These are phyloP conservation scores for Mycalesis mineus DNA, from an alignment of 2,888 invertebrate genomes.

Conservation along the genomic window DNA sequence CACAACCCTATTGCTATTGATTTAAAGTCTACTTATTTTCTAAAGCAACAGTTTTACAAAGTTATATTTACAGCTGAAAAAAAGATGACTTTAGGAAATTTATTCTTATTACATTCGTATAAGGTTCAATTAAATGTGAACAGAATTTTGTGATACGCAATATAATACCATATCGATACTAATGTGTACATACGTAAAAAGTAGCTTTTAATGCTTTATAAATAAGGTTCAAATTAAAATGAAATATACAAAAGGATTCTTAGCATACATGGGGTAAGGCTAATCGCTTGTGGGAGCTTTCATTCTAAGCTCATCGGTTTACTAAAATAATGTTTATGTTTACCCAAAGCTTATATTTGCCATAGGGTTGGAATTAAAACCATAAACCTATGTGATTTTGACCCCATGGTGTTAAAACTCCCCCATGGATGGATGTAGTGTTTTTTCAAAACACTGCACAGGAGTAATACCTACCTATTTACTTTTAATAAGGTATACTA, in stretches of 20 bases:
- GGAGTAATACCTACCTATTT: neutral
- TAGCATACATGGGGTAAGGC: conserved; percentile 41
- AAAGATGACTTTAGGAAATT: neutral
- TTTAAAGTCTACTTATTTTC: neutral
- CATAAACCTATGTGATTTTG: conserved; percentile 45
- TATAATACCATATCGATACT: neutral
- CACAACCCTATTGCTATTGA: neutral
- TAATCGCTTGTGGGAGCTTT: conserved; percentile 66
- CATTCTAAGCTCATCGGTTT: conserved; percentile 68
- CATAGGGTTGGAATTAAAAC: conserved; percentile 47
- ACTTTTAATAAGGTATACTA: too few species aligned
- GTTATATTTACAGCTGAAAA: neutral
- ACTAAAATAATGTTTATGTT: conserved; percentile 77
- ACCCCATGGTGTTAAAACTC: conserved; percentile 20
- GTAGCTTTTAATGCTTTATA: neutral
- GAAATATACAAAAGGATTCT: conserved; percentile 20
- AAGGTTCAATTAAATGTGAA: neutral
- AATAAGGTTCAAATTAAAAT: conserved; percentile 17
- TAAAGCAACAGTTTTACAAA: neutral
- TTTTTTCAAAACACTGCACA: conserved; percentile 6
- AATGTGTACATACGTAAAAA: neutral
- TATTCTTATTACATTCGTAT: neutral
- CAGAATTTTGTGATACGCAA: neutral
- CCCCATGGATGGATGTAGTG: conserved; percentile 4
- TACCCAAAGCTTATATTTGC: conserved; percentile 56